Percentiles rank a stretch among this genome's conserved stretches.
phyloP scores from a whole-genome alignment of 2,113 vertebrate species.

The Leptocoma aspasia region DNA sequence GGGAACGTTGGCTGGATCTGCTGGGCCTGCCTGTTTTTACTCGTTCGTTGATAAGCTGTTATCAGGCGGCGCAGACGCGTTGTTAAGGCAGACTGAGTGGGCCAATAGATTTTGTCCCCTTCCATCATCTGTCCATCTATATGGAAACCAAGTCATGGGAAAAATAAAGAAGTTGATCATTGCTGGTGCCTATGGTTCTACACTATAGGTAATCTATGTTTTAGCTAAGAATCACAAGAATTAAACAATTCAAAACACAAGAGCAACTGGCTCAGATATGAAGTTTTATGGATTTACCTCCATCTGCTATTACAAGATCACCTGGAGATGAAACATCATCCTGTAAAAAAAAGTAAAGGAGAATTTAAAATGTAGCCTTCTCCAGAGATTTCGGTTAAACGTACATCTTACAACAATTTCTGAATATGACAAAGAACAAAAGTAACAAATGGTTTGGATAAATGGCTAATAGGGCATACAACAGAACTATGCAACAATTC shows the following conservation, averaged over 20 bases:
- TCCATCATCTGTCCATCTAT: slow-evolving; percentile 82
- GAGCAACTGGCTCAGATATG: background rate
- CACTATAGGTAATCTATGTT: background rate
- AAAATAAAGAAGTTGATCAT: background rate
- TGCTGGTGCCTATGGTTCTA: background rate
- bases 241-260: background rate
- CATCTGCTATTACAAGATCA: slow-evolving; percentile 91
- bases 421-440: background rate
- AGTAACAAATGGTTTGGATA: background rate
- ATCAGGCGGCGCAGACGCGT: slow-evolving; percentile 93
- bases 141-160: background rate
- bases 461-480: background rate
- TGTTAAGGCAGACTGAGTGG: slow-evolving; percentile 90
- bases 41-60: slow-evolving; percentile 93
- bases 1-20: slow-evolving; percentile 84
- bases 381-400: background rate
- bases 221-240: background rate
- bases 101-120: slow-evolving; percentile 89
- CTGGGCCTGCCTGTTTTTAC: slow-evolving; percentile 91
- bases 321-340: slow-evolving; percentile 96
- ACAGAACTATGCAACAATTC: background rate
- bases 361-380: background rate
- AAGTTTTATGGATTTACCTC: slow-evolving; percentile 65
- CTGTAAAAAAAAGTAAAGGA: slow-evolving; percentile 42
- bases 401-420: background rate